Percentiles rank a stretch among this genome's conserved stretches.
phyloP scores from a whole-genome alignment of 2,888 invertebrate species.

The Tigriopus californicus region DNA sequence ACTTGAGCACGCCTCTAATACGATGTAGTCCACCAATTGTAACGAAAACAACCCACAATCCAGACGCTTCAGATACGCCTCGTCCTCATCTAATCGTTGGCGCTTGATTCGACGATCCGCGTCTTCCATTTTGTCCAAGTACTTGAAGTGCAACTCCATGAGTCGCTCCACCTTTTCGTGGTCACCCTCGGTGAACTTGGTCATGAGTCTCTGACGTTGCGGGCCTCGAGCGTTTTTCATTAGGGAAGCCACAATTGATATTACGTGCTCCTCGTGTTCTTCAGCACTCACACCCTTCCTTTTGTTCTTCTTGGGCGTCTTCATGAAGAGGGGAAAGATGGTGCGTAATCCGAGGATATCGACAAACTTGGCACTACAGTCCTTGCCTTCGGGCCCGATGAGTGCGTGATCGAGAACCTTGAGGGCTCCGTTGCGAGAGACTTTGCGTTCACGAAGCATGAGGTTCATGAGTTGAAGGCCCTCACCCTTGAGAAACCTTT shows the following conservation, averaged over 20 bases:
- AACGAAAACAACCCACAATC: constrained; percentile 90
- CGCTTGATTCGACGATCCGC: not conserved
- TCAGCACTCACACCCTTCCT: constrained; percentile 47
- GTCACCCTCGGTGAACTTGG: constrained; percentile 94
- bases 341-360: constrained; percentile 89
- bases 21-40: constrained; percentile 71
- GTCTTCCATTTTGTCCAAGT: constrained; percentile 70
- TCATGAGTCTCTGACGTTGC: constrained; percentile 69
- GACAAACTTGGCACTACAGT: constrained; percentile 85
- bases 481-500: constrained; percentile 83
- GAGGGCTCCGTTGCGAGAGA: constrained; percentile 82
- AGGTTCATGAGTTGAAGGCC: constrained; percentile 97
- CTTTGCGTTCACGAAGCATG: constrained; percentile 92
- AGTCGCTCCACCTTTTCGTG: constrained; percentile 93
- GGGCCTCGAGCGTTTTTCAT: constrained; percentile 74
- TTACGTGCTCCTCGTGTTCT: constrained; percentile 86
- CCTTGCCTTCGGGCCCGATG: constrained; percentile 75
- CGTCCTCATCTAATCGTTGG: not conserved
- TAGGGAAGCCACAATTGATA: constrained; percentile 82
- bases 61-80: constrained; percentile 28
- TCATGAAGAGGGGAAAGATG: constrained; percentile 96
- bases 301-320: constrained; percentile 68
- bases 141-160: constrained; percentile 90
- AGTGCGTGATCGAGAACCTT: constrained; percentile 96
- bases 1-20: constrained; percentile 35